These are phyloP conservation scores for Lasioglossum pauxillum DNA, from an alignment of 2,888 invertebrate genomes.

Conservation along the genomic window DNA sequence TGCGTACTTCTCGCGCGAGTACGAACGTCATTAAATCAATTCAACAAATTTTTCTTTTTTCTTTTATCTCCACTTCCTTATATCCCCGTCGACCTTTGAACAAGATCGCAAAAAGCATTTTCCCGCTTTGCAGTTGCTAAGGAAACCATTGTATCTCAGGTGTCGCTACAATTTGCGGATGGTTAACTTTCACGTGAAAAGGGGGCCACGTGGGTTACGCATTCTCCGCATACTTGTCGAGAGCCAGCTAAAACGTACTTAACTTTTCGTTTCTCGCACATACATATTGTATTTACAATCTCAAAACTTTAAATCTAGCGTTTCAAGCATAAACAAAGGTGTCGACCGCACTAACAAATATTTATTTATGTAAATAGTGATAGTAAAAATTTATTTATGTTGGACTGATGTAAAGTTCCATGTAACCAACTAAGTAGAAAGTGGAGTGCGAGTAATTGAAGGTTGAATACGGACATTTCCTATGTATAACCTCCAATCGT, in stretches of 20 bases:
- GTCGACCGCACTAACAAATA: too few species aligned
- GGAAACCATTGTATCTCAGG: neutral
- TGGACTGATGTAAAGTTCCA: too few species aligned
- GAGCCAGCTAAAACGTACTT: neutral
- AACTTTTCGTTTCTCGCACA: too few species aligned
- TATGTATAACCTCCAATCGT: neutral
- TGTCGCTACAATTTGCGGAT: slow-evolving; percentile 24
- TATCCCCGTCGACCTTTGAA: neutral
- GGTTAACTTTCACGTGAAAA: slow-evolving; percentile 54
- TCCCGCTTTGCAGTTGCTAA: neutral
- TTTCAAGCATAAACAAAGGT: too few species aligned
- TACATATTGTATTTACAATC: too few species aligned
- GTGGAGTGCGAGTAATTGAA: too few species aligned
- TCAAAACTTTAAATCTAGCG: too few species aligned
- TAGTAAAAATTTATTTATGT: too few species aligned
- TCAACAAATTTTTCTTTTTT: neutral
- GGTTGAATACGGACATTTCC: neutral
- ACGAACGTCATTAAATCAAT: neutral
- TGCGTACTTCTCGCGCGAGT: too few species aligned
- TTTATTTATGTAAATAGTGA: too few species aligned
- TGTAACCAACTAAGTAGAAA: too few species aligned
- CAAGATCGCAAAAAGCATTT: neutral
- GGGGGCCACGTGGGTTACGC: slow-evolving; percentile 31
- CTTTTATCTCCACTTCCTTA: neutral
- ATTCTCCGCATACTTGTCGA: neutral